Evolutionary conservation across 2,113 vertebrate species (phyloP), one percentile per base, ranked within the genome.

Genomic region (Ranitomeya imitator): DNA sequence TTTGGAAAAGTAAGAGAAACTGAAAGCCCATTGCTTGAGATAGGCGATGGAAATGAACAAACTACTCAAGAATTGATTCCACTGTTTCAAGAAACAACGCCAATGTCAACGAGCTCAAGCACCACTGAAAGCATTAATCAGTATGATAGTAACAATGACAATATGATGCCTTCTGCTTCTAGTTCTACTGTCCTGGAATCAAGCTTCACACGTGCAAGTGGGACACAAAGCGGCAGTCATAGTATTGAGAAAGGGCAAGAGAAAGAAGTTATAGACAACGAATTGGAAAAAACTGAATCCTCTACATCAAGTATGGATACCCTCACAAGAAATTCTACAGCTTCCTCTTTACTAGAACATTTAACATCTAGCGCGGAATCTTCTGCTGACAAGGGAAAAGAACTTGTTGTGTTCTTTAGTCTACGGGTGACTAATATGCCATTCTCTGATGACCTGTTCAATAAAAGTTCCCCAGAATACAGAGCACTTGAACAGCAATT

Each of bases 361-460:
- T 63, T 96, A 51, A 97, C 96, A 14, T 96, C 96, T 16, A 95
- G 95, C 61, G 89, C 94, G 78, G 93, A 95, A 95, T 97, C 96
- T 26, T 92, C 91, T 0, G 92, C 94, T 6, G 86, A 88, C 91
- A 94, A 92, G 69, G 95, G 95, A 89, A 93, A 91, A 57, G 97
- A 99, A 86, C 93, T 98, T 8, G 96, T 99, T 73, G 97, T 99
- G 37, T 98, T 99, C 94, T 98, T 99, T 94, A 98, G 97, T 88
- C 92, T 98, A 80, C 92, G 95, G 2, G 96, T 98, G 0, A 97
- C 97, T 86, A 98, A 98, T 93, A 93, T 98, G 95, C 93, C 93
- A 90, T 99, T 99, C 92, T 97, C 97, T 0, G 91, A 95, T 0
- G 94, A 96, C 90, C 95, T 99, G 71, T 99, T 97, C 95, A 97